A percentile compares a stretch with the other conserved stretches of the same genome.
These are phyloP conservation scores for Leucoma salicis DNA, from an alignment of 2,888 invertebrate genomes.

Conservation along the genomic window DNA sequence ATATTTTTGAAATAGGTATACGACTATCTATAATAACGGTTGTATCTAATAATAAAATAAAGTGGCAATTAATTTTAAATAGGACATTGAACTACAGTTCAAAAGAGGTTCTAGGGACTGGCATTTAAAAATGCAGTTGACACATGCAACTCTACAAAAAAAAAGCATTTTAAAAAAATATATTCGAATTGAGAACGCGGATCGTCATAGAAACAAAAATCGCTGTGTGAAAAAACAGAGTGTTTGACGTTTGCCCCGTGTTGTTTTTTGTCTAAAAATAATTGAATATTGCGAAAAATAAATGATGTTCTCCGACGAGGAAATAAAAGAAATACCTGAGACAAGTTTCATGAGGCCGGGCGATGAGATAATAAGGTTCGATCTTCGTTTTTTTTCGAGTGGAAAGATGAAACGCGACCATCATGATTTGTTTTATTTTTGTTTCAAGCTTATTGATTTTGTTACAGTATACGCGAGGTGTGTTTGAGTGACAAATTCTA, in stretches of 20 bases:
- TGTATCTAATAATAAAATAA: no score
- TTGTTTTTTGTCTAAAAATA: constrained; percentile 73
- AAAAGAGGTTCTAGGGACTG: constrained; percentile 45
- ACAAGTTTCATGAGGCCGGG: constrained; percentile 65
- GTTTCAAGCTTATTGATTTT: constrained; percentile 34
- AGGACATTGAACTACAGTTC: constrained; percentile 30
- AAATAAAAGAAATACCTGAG: constrained; percentile 72
- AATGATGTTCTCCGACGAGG: constrained; percentile 78
- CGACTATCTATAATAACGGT: no score
- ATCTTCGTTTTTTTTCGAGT: constrained; percentile 36
- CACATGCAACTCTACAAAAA: constrained; percentile 19
- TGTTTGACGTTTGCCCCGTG: constrained; percentile 45
- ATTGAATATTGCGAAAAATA: constrained; percentile 73
- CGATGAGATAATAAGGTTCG: constrained; percentile 75
- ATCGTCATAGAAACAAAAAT: constrained; percentile 64
- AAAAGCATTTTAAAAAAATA: constrained; percentile 33
- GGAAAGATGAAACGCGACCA: constrained; percentile 47
- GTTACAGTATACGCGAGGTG: constrained; percentile 66
- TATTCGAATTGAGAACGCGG: constrained; percentile 44
- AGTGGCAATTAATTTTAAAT: no score
- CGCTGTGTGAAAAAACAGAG: constrained; percentile 55
- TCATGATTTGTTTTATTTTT: constrained; percentile 45
- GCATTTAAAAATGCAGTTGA: constrained; percentile 9
- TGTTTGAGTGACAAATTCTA: constrained; percentile 70
- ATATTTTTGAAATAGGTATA: no score